Conservation (phyloP, 2,797 vertebrate genomes). For the Tangara arthus region DNA sequence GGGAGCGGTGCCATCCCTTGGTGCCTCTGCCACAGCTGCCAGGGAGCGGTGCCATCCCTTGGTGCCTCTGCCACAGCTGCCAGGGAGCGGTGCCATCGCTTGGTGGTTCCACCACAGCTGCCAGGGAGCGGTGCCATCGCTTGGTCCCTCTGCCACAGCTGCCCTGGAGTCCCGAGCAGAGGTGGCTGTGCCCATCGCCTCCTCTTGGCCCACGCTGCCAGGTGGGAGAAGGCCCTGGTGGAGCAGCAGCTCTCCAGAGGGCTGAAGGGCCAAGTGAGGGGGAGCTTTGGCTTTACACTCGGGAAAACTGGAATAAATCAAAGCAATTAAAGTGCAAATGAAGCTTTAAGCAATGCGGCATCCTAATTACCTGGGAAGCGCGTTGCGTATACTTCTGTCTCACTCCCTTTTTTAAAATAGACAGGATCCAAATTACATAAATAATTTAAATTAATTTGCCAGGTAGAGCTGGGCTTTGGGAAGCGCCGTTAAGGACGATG, state of each 20-base stretch:
- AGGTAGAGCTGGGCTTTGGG: background rate
- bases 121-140: fast-evolving
- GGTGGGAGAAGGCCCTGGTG: background rate
- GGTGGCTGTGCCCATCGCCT: fast-evolving
- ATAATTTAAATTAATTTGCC: conserved; percentile 32
- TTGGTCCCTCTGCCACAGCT: background rate
- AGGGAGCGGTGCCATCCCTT: background rate
- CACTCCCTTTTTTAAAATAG: background rate
- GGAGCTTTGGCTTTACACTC: background rate
- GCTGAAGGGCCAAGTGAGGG: background rate
- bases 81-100: fast-evolving
- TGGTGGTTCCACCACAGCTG: background rate
- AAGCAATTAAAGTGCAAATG: conserved; percentile 57
- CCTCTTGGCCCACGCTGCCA: fast-evolving
- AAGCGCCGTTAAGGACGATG: background rate
- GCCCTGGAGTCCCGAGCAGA: fast-evolving
- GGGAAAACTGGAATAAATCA: conserved; percentile 39
- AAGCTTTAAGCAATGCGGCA: conserved; percentile 12
- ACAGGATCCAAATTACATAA: conserved; percentile 8
- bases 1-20: fast-evolving
- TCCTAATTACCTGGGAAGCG: conserved; percentile 6
- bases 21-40: background rate
- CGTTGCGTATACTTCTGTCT: background rate
- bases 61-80: background rate
- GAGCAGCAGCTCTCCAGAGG: background rate